Base-by-base conservation (phyloP, 2,113 vertebrate genomes). In the Myotis davidii region DNA sequence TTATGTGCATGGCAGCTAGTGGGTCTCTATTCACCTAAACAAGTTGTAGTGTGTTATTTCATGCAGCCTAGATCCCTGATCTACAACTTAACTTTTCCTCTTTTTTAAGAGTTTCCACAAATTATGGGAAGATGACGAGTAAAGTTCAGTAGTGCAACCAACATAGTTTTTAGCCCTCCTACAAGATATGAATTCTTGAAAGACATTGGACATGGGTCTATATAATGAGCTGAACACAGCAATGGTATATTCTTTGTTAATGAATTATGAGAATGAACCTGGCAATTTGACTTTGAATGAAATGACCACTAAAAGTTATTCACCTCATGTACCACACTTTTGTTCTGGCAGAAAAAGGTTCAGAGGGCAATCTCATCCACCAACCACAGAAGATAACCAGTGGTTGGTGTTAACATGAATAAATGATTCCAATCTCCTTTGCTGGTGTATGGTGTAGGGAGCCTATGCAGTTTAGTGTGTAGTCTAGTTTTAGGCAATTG, bases 381-480 rank as follows among this genome's bases (percentile, higher is more conserved):
- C 39, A 82, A 6, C 25, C 11, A 72, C 16, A 52, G 20, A 61
- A 73, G 23, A 50, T 64, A 56, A 73, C 29, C 64, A 18, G 11
- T 2, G 7, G 9, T 72, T 82, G 32, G 0, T 56, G 4, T 85
- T 42, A 20, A 7, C 5, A 2, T 61, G 4, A 54, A 39, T 14
- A 61, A 6, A 34, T 61, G 21, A 72, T 70, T 50, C 27, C 16
- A 50, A 18, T 21, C 6, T 9, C 1, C 6, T 29, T 45, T 45
- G 12, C 3, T 42, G 27, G 23, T 34, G 0, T 76, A 12, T 29
- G 14, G 6, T 70, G 39, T 45, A 50, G 16, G 16, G 1, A 64
- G 3, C 2, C 2, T 14, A 16, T 0, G 0, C 18, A 52, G 27
- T 59, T 14, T n/a, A 50, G 1, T 11, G 20, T 0, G 0, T 21